A percentile compares a stretch with the other conserved stretches of the same genome.
phyloP scores from a whole-genome alignment of 2,797 vertebrate genomes.

The Allobates femoralis region DNA sequence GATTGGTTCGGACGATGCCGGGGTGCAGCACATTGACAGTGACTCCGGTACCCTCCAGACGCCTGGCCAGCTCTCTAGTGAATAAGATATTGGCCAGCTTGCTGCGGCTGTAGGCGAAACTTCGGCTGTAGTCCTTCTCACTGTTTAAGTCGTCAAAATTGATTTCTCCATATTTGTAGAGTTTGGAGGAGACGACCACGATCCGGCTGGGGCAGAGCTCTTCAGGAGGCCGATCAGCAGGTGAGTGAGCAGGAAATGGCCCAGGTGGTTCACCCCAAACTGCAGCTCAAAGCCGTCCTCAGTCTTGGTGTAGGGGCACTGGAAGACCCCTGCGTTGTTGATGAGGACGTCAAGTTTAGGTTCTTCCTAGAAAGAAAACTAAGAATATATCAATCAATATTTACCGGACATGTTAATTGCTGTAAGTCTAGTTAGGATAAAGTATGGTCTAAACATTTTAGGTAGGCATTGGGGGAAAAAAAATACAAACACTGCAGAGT shows the following conservation, averaged over 20 bases:
- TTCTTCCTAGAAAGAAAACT: conserved; percentile 78
- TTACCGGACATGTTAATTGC: not conserved
- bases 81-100: conserved; percentile 93
- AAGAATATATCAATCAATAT: not conserved
- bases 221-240: conserved; percentile 90
- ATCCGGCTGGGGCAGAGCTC: conserved; percentile 86
- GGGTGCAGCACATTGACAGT: conserved; percentile 87
- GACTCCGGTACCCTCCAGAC: conserved; percentile 83
- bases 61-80: conserved; percentile 83
- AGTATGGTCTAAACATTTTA: too few species aligned
- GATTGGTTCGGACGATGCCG: conserved; percentile 88
- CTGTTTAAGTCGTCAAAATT: conserved; percentile 92
- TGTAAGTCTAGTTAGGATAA: too few species aligned
- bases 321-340: conserved; percentile 91
- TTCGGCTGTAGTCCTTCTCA: conserved; percentile 83
- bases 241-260: conserved; percentile 93
- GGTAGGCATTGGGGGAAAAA: too few species aligned
- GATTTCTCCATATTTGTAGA: conserved; percentile 92
- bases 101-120: conserved; percentile 86
- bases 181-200: conserved; percentile 89
- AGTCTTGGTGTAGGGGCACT: conserved; percentile 90
- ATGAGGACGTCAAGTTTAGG: conserved; percentile 85
- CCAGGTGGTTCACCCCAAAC: conserved; percentile 92
- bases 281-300: conserved; percentile 97
- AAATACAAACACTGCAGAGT: too few species aligned